Conservation (phyloP, 2,113 vertebrate genomes). For the Ictalurus furcatus region DNA sequence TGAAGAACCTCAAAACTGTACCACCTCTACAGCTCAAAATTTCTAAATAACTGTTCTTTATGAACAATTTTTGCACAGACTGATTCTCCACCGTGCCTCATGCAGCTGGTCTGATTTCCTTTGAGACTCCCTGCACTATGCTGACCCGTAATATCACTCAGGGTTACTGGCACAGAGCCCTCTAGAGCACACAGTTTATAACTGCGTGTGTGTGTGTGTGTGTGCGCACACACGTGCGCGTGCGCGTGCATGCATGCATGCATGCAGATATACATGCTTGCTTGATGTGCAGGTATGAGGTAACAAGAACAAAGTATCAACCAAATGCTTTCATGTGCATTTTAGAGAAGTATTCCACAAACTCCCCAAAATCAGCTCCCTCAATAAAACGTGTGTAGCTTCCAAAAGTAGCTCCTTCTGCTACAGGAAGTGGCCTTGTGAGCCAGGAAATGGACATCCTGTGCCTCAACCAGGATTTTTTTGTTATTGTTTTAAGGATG, state of each 20-base stretch:
- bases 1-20: background rate
- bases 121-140: conserved; percentile 3
- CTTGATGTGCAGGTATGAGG: background rate
- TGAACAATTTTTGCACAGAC: background rate
- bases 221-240: background rate
- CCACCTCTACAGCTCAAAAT: background rate
- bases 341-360: background rate
- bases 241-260: background rate
- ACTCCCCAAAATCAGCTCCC: background rate
- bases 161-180: conserved; percentile 5
- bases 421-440: conserved; percentile 40
- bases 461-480: conserved; percentile 21
- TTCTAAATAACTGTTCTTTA: background rate
- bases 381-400: background rate
- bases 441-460: conserved; percentile 46
- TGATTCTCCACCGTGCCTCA: background rate
- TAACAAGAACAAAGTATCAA: background rate
- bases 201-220: background rate
- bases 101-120: conserved; percentile 18
- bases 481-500: conserved; percentile 25
- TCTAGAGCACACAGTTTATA: background rate
- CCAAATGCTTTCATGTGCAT: background rate
- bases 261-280: conserved; percentile 2
- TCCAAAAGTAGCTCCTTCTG: conserved; percentile 36
- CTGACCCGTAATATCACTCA: conserved; percentile 8